Evolutionary conservation across 2,888 invertebrate genomes (phyloP).

Genomic region (Cataglyphis altisquamis): DNA sequence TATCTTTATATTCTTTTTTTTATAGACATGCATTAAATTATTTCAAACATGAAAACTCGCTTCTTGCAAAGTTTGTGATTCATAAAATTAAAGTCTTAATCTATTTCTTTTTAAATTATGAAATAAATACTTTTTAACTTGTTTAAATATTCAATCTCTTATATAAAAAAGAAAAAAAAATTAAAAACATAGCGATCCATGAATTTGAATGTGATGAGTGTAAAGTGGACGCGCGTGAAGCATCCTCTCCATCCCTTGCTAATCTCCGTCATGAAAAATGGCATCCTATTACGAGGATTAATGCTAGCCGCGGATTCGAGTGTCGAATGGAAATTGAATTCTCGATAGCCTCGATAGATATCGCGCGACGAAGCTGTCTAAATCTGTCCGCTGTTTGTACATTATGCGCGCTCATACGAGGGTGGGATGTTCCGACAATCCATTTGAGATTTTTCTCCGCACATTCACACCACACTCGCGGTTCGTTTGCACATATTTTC

Average conservation of each 20-base stretch:
- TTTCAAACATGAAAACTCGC: too few relatives aligned
- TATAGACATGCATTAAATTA: background rate
- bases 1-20: background rate
- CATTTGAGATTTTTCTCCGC: constrained; percentile 9
- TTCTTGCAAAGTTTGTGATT: background rate
- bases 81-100: background rate
- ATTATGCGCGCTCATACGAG: constrained; percentile 35
- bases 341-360: constrained; percentile 51
- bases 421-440: background rate
- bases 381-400: constrained; percentile 53
- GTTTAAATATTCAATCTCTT: constrained; percentile 29
- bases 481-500: constrained; percentile 18
- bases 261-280: constrained; percentile 49
- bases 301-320: constrained; percentile 46
- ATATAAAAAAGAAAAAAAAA: constrained; percentile 4
- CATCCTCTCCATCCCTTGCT: constrained; percentile 31
- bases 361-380: constrained; percentile 37
- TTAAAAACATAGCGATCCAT: constrained; percentile 24
- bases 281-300: constrained; percentile 46
- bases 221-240: constrained; percentile 38
- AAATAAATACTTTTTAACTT: constrained; percentile 5
- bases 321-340: constrained; percentile 67
- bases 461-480: background rate
- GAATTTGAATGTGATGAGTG: constrained; percentile 26
- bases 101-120: background rate